Conservation (phyloP, 2,113 vertebrate genomes). For the Rissa tridactyla region DNA sequence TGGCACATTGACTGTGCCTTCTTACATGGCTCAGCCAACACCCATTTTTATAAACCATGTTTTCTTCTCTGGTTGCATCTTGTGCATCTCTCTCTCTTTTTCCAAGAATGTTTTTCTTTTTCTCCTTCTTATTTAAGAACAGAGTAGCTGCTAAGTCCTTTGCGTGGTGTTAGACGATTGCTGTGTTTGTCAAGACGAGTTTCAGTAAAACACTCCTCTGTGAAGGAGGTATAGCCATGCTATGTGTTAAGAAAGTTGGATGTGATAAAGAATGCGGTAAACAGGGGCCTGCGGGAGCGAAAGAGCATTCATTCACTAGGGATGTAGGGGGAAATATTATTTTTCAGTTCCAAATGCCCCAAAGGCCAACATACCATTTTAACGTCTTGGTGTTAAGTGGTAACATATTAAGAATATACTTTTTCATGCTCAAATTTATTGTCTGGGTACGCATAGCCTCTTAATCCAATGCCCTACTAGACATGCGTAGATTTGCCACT, state of each 20-base stretch:
- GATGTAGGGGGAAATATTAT: neutral
- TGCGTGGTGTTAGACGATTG: fast-evolving
- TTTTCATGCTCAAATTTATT: neutral
- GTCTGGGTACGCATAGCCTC: neutral
- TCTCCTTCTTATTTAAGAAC: neutral
- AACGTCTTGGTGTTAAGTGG: neutral
- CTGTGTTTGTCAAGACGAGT: neutral
- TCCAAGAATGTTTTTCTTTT: neutral
- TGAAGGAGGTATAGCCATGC: neutral
- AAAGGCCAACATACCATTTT: neutral
- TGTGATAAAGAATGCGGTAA: neutral
- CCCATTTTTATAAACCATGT: neutral
- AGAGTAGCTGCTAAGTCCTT: neutral
- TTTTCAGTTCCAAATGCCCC: neutral
- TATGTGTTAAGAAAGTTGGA: neutral
- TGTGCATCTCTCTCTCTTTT: neutral
- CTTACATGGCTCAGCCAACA: neutral
- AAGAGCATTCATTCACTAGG: neutral
- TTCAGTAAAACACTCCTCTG: neutral
- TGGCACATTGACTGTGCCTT: neutral
- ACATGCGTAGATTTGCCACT: neutral
- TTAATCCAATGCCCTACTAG: neutral
- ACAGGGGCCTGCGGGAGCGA: neutral
- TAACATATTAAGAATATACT: neutral
- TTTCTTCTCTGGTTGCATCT: neutral